Evolutionary conservation across 1,140 invertebrate genomes (phyloP).

Genomic region (Mizuhopecten yessoensis): DNA sequence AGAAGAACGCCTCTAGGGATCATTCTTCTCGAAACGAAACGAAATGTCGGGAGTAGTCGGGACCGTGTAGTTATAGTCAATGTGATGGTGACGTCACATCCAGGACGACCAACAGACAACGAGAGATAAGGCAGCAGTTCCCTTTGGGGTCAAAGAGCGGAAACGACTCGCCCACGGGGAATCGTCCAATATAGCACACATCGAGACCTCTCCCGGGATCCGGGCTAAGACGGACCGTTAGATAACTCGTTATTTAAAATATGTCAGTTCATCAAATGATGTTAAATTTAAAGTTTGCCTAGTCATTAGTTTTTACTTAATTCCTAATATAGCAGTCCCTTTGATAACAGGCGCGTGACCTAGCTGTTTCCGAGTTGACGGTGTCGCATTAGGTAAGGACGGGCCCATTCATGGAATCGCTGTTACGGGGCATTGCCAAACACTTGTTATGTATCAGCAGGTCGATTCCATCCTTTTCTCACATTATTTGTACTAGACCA

Average conservation of each 20-base stretch:
- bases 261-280: not conserved
- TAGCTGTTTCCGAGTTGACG: no score
- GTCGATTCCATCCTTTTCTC: no score
- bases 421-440: no score
- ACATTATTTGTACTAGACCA: no score
- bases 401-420: no score
- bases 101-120: not conserved
- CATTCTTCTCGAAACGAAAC: constrained; percentile 9
- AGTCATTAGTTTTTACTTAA: not conserved
- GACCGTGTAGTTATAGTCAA: not conserved
- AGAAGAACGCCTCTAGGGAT: not conserved
- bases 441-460: no score
- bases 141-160: not conserved
- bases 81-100: not conserved
- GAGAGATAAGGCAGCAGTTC: not conserved
- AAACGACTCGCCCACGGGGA: not conserved
- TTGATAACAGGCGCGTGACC: not conserved
- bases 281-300: not conserved
- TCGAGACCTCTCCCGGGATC: not conserved
- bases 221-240: not conserved
- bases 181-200: not conserved
- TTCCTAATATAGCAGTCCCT: not conserved
- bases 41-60: not conserved
- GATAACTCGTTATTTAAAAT: not conserved
- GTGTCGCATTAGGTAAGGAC: no score